phyloP scores from a whole-genome alignment of 2,888 invertebrate species.

The Trilocha varians region DNA sequence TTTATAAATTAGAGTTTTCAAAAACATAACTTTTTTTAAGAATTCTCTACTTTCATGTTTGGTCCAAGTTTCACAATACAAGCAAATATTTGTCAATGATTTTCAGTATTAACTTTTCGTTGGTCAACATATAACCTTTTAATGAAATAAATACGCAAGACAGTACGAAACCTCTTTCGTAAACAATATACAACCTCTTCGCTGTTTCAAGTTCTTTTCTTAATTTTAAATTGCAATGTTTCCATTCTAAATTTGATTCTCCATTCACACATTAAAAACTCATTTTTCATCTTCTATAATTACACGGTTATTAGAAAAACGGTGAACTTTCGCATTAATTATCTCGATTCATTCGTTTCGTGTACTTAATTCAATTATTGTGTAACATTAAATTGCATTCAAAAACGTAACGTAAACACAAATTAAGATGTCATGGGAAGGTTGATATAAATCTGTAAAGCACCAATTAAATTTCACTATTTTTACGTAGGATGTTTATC shows the following conservation, averaged over 20 bases:
- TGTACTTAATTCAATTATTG: neutral
- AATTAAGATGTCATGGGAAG: neutral
- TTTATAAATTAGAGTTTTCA: no score
- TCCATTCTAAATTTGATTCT: neutral
- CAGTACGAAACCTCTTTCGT: no score
- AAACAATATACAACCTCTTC: no score
- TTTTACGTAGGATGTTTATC: no score
- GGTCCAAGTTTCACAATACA: no score
- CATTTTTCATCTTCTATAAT: neutral
- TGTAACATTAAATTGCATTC: neutral
- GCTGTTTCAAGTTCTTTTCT: no score
- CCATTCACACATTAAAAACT: neutral
- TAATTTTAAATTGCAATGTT: neutral
- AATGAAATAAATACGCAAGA: no score
- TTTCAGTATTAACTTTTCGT: no score
- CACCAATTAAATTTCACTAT: constrained; percentile 7
- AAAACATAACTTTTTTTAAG: no score
- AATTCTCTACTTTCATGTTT: no score
- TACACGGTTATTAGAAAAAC: neutral
- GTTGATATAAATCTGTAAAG: neutral
- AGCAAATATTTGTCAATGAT: no score
- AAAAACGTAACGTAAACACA: neutral
- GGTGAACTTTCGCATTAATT: neutral
- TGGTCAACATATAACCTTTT: no score
- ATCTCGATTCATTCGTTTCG: neutral